Base-by-base conservation (phyloP, 2,113 vertebrate species). In the Myiopsitta monachus region DNA sequence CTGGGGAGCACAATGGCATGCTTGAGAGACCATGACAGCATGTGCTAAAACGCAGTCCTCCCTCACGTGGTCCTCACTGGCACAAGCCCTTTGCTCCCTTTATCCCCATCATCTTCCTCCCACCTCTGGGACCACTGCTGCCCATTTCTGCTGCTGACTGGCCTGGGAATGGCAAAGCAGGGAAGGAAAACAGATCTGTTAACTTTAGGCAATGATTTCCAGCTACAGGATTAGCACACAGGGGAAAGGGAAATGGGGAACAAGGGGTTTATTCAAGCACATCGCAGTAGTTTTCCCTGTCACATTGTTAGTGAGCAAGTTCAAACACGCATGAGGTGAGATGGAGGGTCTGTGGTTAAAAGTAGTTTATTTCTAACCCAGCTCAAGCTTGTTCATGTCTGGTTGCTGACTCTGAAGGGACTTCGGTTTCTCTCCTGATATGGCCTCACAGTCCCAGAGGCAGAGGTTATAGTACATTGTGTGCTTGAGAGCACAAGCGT, bases 401-500 rank as follows among this genome's bases (percentile, higher is more conserved):
- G 10, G 14, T 46, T 91, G 92, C 75, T 93, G 85, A 88, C 54
- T 94, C 39, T 21, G 43, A 36, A 79, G 79, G 85, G 87, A 90
- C 90, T 94, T 96, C 19, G 30, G 69, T 46, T 90, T 27, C 44
- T 76, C 49, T 78, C 23, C 78, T 66, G 54, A 2, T 18, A 8
- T 1, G 9, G 75, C 79, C 68, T 88, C 4, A 0, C 23, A 4
- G 49, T 69, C 43, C 52, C 5, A 8, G 54, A 88, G 72, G 41
- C 18, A n/a, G 69, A 55, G 73, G 61, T 84, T 51, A 11, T 1
- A 9, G 61, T 6, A 49, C 0, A 0, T 46, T 7, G 0, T 0
- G 2, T 66, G 38, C 62, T 24, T 52, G 51, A 49, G 46, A 36
- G 18, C 3, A 0, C 64, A 38, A 79, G 7, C 2, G 22, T 19